These are phyloP conservation scores for Simalia tracyae DNA, from an alignment of 2,797 vertebrate genomes.

Conservation along the genomic window DNA sequence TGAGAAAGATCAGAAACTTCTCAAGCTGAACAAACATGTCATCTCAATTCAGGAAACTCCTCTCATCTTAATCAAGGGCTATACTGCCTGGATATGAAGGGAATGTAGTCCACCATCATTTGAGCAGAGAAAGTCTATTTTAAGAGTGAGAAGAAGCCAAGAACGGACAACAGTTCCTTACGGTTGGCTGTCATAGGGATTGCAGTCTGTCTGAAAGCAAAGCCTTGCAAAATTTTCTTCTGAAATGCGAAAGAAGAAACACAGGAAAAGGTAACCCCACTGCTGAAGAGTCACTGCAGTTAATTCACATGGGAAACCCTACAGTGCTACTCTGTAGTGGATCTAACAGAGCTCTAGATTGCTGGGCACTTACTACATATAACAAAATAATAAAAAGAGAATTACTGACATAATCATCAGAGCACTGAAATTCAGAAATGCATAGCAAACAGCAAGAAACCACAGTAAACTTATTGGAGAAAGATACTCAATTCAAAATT, in stretches of 20 bases:
- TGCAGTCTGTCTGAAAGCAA: neutral
- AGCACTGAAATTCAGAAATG: neutral
- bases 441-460: neutral
- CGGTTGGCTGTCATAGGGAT: neutral
- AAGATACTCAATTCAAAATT: neutral
- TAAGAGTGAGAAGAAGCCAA: neutral
- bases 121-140: neutral
- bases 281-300: neutral
- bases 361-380: neutral
- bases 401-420: neutral
- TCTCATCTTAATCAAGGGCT: neutral
- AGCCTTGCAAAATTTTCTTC: neutral
- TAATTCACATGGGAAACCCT: neutral
- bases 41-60: neutral
- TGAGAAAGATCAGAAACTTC: neutral
- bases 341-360: neutral
- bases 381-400: neutral
- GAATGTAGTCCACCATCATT: neutral
- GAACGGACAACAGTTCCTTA: neutral
- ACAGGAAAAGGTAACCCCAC: neutral
- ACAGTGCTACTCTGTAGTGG: neutral
- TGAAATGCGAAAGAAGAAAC: neutral
- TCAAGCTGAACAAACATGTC: neutral
- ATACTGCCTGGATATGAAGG: neutral
- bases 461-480: neutral